A percentile compares a stretch with the other conserved stretches of the same genome.
phyloP scores from a whole-genome alignment of 1,140 invertebrate genomes.

The Choristoneura fumiferana region DNA sequence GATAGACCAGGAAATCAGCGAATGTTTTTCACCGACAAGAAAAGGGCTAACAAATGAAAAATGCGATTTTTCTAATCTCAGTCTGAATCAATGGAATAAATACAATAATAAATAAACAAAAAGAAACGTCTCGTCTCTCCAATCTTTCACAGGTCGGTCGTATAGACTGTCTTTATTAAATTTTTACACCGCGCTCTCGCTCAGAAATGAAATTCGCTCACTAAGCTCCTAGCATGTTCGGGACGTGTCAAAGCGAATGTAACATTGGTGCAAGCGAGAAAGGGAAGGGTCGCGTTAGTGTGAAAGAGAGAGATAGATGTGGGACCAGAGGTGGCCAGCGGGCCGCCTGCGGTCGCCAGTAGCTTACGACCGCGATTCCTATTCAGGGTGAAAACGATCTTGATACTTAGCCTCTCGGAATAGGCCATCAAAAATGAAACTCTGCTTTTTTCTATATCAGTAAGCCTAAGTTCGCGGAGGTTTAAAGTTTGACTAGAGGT shows the following conservation, averaged over 20 bases:
- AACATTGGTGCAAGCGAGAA: conserved; percentile 1
- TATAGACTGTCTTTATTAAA: conserved; percentile 18
- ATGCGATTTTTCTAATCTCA: too few relatives aligned
- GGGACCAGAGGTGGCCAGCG: conserved; percentile 4
- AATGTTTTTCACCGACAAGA: too few relatives aligned
- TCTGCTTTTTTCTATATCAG: too few relatives aligned
- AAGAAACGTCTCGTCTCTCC: not conserved
- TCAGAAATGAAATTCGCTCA: conserved; percentile 16
- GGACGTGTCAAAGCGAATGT: conserved; percentile 21
- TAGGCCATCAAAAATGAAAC: too few relatives aligned
- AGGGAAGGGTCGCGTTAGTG: not conserved
- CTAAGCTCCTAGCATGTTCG: conserved; percentile 24
- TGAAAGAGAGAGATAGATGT: conserved; percentile 8
- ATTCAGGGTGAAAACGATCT: conserved; percentile 3
- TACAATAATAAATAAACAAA: conserved; percentile 16
- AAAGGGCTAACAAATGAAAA: too few relatives aligned
- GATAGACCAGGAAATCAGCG: too few relatives aligned
- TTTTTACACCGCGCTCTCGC: conserved; percentile 9
- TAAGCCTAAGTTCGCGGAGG: too few relatives aligned
- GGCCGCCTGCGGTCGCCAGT: conserved; percentile 21
- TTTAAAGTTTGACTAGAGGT: too few relatives aligned
- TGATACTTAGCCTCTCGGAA: conserved; percentile 15
- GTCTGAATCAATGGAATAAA: not conserved
- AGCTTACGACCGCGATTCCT: conserved; percentile 16
- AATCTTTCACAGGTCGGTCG: conserved; percentile 5